Base-by-base conservation (phyloP, 2,113 vertebrate species). In the Heterochromis multidens region DNA sequence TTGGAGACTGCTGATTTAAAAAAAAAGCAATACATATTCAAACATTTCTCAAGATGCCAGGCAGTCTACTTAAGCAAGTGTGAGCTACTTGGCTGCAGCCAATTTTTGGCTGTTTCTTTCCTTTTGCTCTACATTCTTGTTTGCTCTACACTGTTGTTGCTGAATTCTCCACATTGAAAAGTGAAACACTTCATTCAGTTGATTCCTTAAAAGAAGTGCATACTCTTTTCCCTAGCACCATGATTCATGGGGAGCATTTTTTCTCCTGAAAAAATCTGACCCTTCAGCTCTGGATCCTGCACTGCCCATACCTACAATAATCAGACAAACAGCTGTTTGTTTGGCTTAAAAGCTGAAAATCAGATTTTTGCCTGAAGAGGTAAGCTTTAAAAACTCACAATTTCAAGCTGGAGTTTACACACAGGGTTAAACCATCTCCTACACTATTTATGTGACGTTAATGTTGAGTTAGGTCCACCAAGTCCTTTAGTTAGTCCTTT, bases 61-160 rank as follows among this genome's bases (percentile, higher is more conserved):
- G 77, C 37, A 70, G 77, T 60, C 54, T 70, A 74, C 77, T 86
- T 83, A 87, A 88, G 79, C 33, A 25, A 85, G 82, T 88, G 76
- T 78, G 61, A 84, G 90, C 89, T 80, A 87, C 82, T 87, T 92
- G 86, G 87, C 65, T 88, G 17, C 37, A 83, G 25, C 31, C 8
- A 46, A 27, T 37, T 56, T 80, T 90, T 90, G 86, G 77, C 86
- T 83, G n/a, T 58, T 84, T n/a, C 81, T 82, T 40, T 86, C 43
- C 82, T 80, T 85, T 87, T 82, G 83, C 67, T 88, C 63, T 60
- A 31, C 65, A 27, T 56, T 84, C 19, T 5, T 37, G 37, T 54
- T 77, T 27, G 61, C 19, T 63, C 61, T n/a, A 31, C 31, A 63
- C 60, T 62, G 21, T 62, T 35, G 60, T 35, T 62, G 60, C 60